Evolutionary conservation across 2,888 invertebrate species (phyloP), one percentile per base, ranked within the genome.

Genomic region (Drosophila siamana): DNA sequence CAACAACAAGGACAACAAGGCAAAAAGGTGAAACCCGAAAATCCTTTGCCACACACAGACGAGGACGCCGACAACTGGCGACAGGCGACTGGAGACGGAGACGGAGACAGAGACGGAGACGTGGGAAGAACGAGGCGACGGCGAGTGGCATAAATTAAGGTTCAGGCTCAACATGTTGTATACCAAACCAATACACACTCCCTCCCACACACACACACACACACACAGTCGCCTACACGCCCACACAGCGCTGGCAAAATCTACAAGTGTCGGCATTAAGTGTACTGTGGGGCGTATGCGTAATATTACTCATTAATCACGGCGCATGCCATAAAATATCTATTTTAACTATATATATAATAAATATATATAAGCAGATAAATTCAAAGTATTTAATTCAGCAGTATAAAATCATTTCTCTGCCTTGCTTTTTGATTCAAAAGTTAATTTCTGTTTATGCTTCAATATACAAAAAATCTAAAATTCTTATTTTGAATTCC

Each of bases 31-130:
- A 78, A 87, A 57, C 63, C 65, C 61, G 6, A 78, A 86, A 85
- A 85, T 85, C 88, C 88, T 78, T 78, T 83, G 64, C 71, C 86
- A 88, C 48, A 86, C 80, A 73, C 88, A 83, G 86, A 87, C 88
- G 60, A 69, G 79, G 63, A 63, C 80, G 67, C 44, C 56, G 50
- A 46, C 62, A 50, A 33, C 24, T 33, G 43, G 51, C 33, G 40
- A 41, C 56, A 38, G 50, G 38, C 36, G 41, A 13, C 8, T 1
- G 6, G 0, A 33, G 38, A 43, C 38, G 51, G n/a, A n/a, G n/a
- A n/a, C n/a, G n/a, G n/a, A n/a, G n/a, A n/a, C n/a, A 43, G 36
- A n/a, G 47, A 41, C 52, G 22, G 16, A 43, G 28, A 59, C 47
- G 59, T 30, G 36, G 33, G 7, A 13, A 5, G 13, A 7, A 52